Evolutionary conservation across 2,797 vertebrate genomes (phyloP).

Genomic region (Graptemys geographica): DNA sequence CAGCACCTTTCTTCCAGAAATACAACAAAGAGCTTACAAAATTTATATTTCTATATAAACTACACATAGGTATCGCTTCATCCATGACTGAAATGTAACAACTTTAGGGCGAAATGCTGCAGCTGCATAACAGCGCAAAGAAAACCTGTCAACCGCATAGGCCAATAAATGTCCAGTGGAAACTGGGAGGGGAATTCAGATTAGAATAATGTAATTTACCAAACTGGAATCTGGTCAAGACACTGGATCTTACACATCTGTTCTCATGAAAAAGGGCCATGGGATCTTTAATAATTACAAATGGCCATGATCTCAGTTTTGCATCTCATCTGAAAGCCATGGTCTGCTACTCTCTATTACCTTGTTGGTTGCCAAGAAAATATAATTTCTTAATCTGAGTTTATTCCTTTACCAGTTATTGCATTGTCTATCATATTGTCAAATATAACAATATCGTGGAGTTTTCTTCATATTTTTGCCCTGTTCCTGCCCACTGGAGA

Average conservation of each 20-base stretch:
- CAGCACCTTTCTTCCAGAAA: conserved; percentile 18
- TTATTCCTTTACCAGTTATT: not conserved
- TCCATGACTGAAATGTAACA: not conserved
- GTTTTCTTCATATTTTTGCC: not conserved
- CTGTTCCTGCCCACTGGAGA: not conserved
- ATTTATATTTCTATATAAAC: not conserved
- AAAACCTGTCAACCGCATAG: not conserved
- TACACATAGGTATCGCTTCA: not conserved
- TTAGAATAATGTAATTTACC: not conserved
- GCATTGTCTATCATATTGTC: not conserved
- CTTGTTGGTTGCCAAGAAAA: not conserved
- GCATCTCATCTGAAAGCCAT: not conserved
- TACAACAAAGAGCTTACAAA: not conserved
- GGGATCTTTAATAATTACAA: not conserved
- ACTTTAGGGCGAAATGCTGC: not conserved
- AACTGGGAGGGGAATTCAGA: not conserved
- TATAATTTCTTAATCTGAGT: fast-evolving
- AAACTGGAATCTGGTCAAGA: not conserved
- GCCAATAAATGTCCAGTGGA: not conserved
- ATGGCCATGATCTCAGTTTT: not conserved
- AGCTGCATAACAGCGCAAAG: not conserved
- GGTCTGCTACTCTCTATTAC: fast-evolving
- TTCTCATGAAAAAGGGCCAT: not conserved
- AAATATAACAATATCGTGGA: not conserved
- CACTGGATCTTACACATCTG: fast-evolving